Conservation (phyloP, 2,888 invertebrate species). For the Alviniconcha strummeri region DNA sequence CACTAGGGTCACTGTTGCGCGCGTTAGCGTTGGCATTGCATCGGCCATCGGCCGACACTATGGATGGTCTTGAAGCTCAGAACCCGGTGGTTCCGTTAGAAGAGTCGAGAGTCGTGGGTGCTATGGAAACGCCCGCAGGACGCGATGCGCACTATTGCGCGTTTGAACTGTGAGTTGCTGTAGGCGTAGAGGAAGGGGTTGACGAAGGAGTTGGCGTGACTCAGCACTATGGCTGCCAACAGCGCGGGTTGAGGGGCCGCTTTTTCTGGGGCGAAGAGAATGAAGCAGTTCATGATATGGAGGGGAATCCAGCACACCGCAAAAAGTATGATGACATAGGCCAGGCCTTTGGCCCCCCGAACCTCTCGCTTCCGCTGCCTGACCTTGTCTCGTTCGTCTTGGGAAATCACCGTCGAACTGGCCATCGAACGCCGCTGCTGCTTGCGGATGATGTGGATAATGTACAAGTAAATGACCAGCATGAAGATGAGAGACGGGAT, state of each 20-base stretch:
- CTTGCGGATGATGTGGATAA: constrained; percentile 62
- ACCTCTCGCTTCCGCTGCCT: constrained; percentile 43
- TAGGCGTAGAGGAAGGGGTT: constrained; percentile 71
- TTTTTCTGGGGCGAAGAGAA: constrained; percentile 47
- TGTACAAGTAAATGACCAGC: constrained; percentile 66
- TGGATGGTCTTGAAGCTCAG: no score
- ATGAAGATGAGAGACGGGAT: constrained; percentile 65
- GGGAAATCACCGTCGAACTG: constrained; percentile 22
- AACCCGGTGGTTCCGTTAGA: no score
- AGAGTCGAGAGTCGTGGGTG: background rate
- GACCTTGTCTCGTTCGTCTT: background rate
- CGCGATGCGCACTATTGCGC: constrained; percentile 58
- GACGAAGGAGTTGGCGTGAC: constrained; percentile 70
- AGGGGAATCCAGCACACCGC: constrained; percentile 68
- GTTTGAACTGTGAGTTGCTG: constrained; percentile 64
- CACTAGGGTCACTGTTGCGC: no score
- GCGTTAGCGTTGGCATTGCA: no score
- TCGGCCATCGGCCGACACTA: no score
- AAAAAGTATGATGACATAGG: constrained; percentile 66
- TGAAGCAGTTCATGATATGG: constrained; percentile 65
- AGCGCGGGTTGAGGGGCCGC: constrained; percentile 47
- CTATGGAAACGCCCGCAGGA: constrained; percentile 30
- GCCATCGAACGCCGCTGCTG: constrained; percentile 64
- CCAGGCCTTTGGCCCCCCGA: constrained; percentile 68
- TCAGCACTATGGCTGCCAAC: constrained; percentile 65